Evolutionary conservation across 2,113 vertebrate genomes (phyloP), one percentile per base, ranked within the genome.

Genomic region (Platichthys stellatus): DNA sequence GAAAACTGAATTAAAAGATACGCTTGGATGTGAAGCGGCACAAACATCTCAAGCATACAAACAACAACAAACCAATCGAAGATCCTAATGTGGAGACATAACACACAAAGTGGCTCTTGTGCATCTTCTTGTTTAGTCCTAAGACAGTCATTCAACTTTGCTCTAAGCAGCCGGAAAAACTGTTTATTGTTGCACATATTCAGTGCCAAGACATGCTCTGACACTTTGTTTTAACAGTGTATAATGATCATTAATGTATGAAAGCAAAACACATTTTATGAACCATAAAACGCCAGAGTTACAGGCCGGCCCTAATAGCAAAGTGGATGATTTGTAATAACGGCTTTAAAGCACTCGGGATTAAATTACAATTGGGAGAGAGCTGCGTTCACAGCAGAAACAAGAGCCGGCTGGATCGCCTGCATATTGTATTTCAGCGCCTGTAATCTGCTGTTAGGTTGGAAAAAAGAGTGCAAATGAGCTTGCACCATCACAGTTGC

Each of bases 281-380:
- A 83, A 73, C 82, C 78, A 85, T 90, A 90, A 88, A 88, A 90
- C 77, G 69, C 84, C 69, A 76, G 62, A 71, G 53, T 82, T 78
- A 82, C 62, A 84, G 58, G 63, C 40, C 54, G n/a, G 75, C 61
- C 80, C 80, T 69, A 76, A 82, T 64, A 63, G 83, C 85, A 67
- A 74, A 82, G 83, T 66, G 70, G 83, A 88, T 77, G 79, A 88
- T 84, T 87, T 86, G 86, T 72, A 84, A 77, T 85, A 78, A 86
- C 83, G 53, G 74, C 73, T 80, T 85, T 81, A 81, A 84, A 85
- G 82, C 79, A 71, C 78, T 69, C 58, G 81, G 68, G 85, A 76
- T 89, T 81, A 86, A 89, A 85, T 85, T 78, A 79, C 80, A 86
- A 78, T 45, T 40, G 54, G 69, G 68, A 73, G 58, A 20, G 75